Evolutionary conservation across 1,140 invertebrate genomes (phyloP).

Genomic region (Apis dorsata): DNA sequence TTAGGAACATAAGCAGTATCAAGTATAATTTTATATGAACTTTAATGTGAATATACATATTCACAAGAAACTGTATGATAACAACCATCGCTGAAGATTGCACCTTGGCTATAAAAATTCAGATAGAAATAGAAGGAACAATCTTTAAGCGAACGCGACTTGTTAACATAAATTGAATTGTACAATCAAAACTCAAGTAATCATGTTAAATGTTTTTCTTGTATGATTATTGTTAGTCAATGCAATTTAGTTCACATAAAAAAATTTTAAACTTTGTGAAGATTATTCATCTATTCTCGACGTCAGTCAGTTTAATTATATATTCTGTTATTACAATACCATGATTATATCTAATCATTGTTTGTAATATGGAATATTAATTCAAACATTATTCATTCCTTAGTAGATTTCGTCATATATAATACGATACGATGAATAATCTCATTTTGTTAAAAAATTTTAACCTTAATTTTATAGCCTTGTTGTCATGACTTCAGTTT

Average conservation of each 20-base stretch:
- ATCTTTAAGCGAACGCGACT: constrained; percentile 11
- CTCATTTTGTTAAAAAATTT: not conserved
- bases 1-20: not conserved
- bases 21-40: constrained; percentile 26
- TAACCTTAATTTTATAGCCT: too few relatives aligned
- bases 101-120: too few relatives aligned
- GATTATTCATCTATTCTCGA: too few relatives aligned
- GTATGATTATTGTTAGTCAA: not conserved
- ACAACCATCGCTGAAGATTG: constrained; percentile 6
- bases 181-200: not conserved
- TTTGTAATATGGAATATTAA: constrained; percentile 1
- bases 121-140: not conserved
- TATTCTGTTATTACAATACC: not conserved
- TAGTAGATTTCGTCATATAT: not conserved
- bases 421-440: fast-evolving
- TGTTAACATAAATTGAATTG: constrained; percentile 12
- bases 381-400: not conserved
- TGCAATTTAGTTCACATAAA: not conserved
- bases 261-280: not conserved
- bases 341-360: not conserved
- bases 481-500: not conserved
- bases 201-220: not conserved
- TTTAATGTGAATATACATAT: not conserved
- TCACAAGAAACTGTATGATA: not conserved
- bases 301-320: not conserved